phyloP scores from a whole-genome alignment of 2,888 invertebrate genomes.

The Mesorhabditis belari region DNA sequence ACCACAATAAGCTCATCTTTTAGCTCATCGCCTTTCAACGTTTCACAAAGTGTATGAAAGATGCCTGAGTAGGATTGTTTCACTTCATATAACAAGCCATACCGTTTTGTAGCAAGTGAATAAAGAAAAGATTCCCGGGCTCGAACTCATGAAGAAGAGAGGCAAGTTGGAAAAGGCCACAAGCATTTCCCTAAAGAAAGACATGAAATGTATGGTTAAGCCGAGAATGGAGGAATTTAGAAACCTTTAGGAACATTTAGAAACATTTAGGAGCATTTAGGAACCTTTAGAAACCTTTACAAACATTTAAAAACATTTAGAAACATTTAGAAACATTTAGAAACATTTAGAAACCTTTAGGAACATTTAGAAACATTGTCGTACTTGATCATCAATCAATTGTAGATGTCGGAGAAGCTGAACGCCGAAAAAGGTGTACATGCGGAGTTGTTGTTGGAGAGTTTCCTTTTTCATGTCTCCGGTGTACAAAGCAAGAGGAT shows the following conservation, averaged over 20 bases:
- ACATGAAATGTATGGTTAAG: no score
- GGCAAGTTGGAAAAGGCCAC: slow-evolving; percentile 44
- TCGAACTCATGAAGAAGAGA: slow-evolving; percentile 32
- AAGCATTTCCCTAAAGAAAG: slow-evolving; percentile 37
- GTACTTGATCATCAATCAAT: slow-evolving; percentile 38
- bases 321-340: no score
- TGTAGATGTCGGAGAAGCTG: slow-evolving; percentile 46
- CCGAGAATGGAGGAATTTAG: no score
- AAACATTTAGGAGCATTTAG: no score
- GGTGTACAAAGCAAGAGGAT: no score
- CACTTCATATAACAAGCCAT: no score
- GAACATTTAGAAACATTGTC: no score
- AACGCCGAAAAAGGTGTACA: slow-evolving; percentile 42
- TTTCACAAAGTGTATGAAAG: slow-evolving; percentile 9
- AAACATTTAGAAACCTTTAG: not conserved
- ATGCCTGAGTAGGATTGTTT: no score
- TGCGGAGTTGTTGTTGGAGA: slow-evolving; percentile 36
- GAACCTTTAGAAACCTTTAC: no score
- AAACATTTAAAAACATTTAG: no score
- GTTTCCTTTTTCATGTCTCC: no score
- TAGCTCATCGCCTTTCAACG: slow-evolving; percentile 9
- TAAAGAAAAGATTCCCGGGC: slow-evolving; percentile 46
- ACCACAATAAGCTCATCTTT: slow-evolving; percentile 35
- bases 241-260: no score
- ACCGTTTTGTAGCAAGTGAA: slow-evolving; percentile 45